Evolutionary conservation across 2,113 vertebrate species (phyloP), one percentile per base, ranked within the genome.

Genomic region (Strix uralensis): DNA sequence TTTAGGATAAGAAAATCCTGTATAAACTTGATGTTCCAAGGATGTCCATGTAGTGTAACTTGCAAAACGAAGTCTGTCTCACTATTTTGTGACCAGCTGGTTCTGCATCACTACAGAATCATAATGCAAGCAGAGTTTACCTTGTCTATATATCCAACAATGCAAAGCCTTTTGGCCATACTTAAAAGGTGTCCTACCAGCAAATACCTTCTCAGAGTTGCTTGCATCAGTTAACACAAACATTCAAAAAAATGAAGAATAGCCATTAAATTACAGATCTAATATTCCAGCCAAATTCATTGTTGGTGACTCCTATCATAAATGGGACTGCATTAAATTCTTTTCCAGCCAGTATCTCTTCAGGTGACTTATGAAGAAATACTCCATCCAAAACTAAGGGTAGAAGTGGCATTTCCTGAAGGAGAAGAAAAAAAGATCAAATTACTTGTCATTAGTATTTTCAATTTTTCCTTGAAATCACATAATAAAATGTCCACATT

Each of bases 201-300:
- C 46, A 66, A 90, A 66, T 9, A 58, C 18, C 61, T 82, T 30
- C 58, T 86, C 59, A 81, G 52, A 73, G 25, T 23, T 83, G 57
- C 40, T 46, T 71, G n/a, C 49, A 36, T 15, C 55, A 73, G 26
- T 63, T 67, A 78, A 77, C 15, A 72, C 21, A 90, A 79, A 79
- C 15, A 44, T 36, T 47, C 4, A 52, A 90, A 82, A 80, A 89
- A 61, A 17, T 2, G 5, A 82, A 59, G 38, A 88, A 91, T 4
- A 90, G 20, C 8, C 27, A 72, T 91, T 62, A 83, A 91, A 82
- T 95, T 88, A 98, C 96, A 58, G 83, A 93, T 90, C 92, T 90
- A 27, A 99, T 94, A 57, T 98, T 95, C 98, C 98, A 99, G 79
- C 98, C 98, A 97, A 98, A 98, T 96, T 99, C 98, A 75, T 98